Evolutionary conservation across 2,888 invertebrate genomes (phyloP), one percentile per base, ranked within the genome.

Genomic region (Nymphalis c-album): DNA sequence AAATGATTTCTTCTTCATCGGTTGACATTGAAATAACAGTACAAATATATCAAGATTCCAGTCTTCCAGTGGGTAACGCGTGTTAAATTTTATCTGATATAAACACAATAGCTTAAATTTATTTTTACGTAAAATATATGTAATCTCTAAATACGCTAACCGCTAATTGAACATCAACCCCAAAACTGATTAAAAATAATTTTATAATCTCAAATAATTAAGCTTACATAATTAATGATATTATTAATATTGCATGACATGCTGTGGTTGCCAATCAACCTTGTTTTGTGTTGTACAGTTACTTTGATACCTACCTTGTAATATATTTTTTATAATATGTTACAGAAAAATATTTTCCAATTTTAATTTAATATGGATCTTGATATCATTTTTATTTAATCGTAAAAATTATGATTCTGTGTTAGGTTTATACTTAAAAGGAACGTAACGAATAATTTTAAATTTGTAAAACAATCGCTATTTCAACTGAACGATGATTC

Each of bases 11-110:
- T 55, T 78, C 77, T 62, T 72, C 84, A 71, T 77, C 79, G 67
- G 75, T 83, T 75, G 85, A 86, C 72, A 82, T 86, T 71, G 84
- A 86, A 77, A 79, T 85, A 20, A 74, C 77, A 59, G 76, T 79
- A 68, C 76, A 85, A 70, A 80, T 78, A 63, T 84, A 81, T 76
- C 73, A 74, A 64, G 80, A 78, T 63, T 72, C 78, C 69, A 74
- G 73, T 68, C 63, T 78, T 64, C 65, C 73, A 63, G 65, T 79
- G 70, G 84, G 85, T 85, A 84, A 83, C 74, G 72, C 53, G 26
- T 18, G 46, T 46, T 57, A 51, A 51, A 22, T 22, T 16, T 51
- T 13, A 40, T 13, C 4, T 40, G 13, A 40, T 40, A 3, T 10
- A 40, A 13, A 3, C 10, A 40, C 10, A 40, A 13, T 4, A 4